These are phyloP conservation scores for Cheilosia vulpina DNA, from an alignment of 2,888 invertebrate species.

Conservation along the genomic window DNA sequence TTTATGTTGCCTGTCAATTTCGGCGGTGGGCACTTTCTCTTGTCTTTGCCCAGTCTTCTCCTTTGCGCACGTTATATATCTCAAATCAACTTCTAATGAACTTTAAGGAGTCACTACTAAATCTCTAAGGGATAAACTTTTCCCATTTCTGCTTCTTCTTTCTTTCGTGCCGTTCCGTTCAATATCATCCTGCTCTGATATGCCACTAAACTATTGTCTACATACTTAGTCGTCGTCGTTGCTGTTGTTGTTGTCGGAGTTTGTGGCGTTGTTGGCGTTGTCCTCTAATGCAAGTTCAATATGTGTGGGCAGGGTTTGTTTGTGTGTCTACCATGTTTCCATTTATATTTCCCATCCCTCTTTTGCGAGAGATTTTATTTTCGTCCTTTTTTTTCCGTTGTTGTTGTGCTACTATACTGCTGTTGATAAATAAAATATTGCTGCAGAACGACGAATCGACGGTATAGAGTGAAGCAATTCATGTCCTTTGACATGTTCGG, in stretches of 20 bases:
- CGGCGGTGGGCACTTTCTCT: slow-evolving; percentile 29
- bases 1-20: slow-evolving; percentile 4
- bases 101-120: slow-evolving; percentile 74
- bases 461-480: slow-evolving; percentile 60
- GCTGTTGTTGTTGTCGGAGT: neutral
- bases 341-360: slow-evolving; percentile 50
- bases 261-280: neutral
- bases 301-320: slow-evolving; percentile 37
- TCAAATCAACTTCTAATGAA: slow-evolving; percentile 75
- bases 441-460: slow-evolving; percentile 45
- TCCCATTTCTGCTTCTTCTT: slow-evolving; percentile 50
- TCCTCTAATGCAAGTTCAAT: slow-evolving; percentile 67
- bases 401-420: slow-evolving; percentile 24
- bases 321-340: slow-evolving; percentile 42
- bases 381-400: neutral
- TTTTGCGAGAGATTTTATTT: slow-evolving; percentile 35
- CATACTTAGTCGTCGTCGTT: slow-evolving; percentile 47
- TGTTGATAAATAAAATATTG: slow-evolving; percentile 73
- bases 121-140: slow-evolving; percentile 74
- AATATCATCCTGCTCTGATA: neutral
- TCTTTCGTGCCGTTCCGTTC: neutral
- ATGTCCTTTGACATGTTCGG: slow-evolving; percentile 69
- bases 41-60: slow-evolving; percentile 20
- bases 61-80: slow-evolving; percentile 57
- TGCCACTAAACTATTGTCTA: slow-evolving; percentile 66